Base-by-base conservation (phyloP, 2,888 invertebrate species). In the Lamellibrachia columna region DNA sequence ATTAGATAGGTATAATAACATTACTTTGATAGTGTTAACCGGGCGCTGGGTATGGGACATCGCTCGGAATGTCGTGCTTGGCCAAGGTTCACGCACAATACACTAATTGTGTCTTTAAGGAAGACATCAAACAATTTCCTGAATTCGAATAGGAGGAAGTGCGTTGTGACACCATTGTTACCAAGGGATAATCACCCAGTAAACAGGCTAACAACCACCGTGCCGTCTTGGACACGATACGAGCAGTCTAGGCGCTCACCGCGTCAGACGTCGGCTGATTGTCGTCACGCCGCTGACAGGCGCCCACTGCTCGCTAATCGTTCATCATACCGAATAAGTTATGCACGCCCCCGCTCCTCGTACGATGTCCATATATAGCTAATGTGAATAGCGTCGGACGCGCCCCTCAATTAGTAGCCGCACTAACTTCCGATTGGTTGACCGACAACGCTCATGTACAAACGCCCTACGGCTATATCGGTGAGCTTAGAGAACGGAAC, bases 291-390 rank as follows among this genome's bases (percentile, higher is more conserved):
- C 15, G 75, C n/a, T 22, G 75, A 75, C n/a, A 75, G 6, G 75
- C 75, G 75, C 75, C 75, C 75, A 75, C 15, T n/a, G 75, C 75
- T 75, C 75, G 75, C 75, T 75, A 75, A 75, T 75, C 75, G 75
- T 75, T 75, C n/a, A 6, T 75, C 75, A 22, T 6, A 75, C n/a
- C 22, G 75, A 75, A 22, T 22, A 75, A 75, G 75, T 75, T 75
- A 75, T 75, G 75, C 22, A 75, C 75, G 75, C 75, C 75, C 75
- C 75, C 75, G 11, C 75, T 6, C 75, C 75, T 75, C 75, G 75
- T 75, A 75, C 75, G 75, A 75, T 75, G 75, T 75, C 75, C 75
- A 75, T 75, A 75, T 75, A 75, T 75, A 75, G 75, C 22, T n/a
- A 75, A 75, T 15, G 75, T 75, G 75, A 75, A 75, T 75, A 15